Evolutionary conservation across 2,797 vertebrate genomes (phyloP).

Genomic region (Falco rusticolus): DNA sequence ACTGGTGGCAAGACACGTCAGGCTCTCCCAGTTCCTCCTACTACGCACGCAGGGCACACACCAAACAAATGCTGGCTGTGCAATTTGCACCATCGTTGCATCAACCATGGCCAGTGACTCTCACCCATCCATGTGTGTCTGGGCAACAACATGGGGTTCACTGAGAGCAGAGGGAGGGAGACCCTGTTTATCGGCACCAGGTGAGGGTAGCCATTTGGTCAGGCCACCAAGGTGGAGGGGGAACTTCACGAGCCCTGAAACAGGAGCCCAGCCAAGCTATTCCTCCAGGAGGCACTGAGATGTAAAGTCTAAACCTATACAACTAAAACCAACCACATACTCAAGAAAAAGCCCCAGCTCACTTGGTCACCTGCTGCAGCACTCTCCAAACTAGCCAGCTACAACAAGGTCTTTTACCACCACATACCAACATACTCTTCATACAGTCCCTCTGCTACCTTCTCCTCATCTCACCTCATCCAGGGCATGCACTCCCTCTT

Average conservation of each 20-base stretch:
- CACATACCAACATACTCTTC: no score
- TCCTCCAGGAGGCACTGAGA: background rate
- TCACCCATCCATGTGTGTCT: background rate
- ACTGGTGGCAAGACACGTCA: background rate
- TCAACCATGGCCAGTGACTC: background rate
- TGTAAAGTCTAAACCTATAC: background rate
- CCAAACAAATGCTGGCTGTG: background rate
- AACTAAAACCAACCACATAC: background rate
- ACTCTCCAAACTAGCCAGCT: no score
- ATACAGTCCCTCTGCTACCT: no score
- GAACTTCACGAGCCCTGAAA: background rate
- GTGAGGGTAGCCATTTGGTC: background rate
- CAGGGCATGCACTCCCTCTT: no score
- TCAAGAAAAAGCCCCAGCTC: background rate
- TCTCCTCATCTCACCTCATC: no score
- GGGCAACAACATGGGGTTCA: fast-evolving
- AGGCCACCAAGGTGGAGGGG: background rate
- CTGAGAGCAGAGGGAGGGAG: background rate
- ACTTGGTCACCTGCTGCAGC: background rate
- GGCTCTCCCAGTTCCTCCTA: background rate
- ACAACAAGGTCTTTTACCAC: no score
- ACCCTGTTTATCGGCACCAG: background rate
- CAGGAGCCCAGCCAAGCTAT: background rate
- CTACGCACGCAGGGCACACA: background rate
- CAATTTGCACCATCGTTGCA: background rate